Base-by-base conservation (phyloP, 2,797 vertebrate genomes). In the Lagorchestes hirsutus region DNA sequence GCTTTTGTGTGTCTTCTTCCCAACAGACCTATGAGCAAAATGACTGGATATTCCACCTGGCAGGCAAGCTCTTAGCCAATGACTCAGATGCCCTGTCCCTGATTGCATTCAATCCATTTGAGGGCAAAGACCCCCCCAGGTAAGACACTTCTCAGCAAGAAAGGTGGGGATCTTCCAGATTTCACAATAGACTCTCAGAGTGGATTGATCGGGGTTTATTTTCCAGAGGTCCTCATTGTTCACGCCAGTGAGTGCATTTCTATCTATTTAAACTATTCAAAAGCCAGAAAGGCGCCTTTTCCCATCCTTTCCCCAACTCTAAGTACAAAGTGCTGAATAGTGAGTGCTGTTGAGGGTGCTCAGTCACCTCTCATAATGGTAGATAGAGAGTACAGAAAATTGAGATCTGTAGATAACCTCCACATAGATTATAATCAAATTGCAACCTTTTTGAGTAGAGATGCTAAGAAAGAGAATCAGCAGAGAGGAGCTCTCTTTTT, bases 31-130 rank as follows among this genome's bases (percentile, higher is more conserved):
- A 99, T 0, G 99, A 99, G 98, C 99, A 99, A 96, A 99, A 99
- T 0, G 99, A 99, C 91, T 99, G 99, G 99, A 98, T 99, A 96
- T 99, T 99, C 97, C 99, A 99, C 97, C 99, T 99, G 54, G 99
- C 99, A 0, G 99, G 99, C 57, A 99, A 99, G 94, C 99, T 99
- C 96, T 98, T 99, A 97, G 99, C 99, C 91, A 99, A 99, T 1
- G 99, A 99, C 9, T 98, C 99, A n/a, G 94, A 96, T 0, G 96
- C 98, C 27, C 98, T 99, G 92, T 99, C 99, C 3, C 98, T 99
- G 94, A 97, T 99, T 4, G 99, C 99, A 16, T 97, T 98, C 1
- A 99, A 99, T 97, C 99, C 99, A 0, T 99, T 99, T 13, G 97
- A 98, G 0, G 99, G 98, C 98, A 98, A 98, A 97, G 98, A 96